Evolutionary conservation across 1,140 invertebrate species (phyloP), one percentile per base, ranked within the genome.

Genomic region (Steinernema khuongi): DNA sequence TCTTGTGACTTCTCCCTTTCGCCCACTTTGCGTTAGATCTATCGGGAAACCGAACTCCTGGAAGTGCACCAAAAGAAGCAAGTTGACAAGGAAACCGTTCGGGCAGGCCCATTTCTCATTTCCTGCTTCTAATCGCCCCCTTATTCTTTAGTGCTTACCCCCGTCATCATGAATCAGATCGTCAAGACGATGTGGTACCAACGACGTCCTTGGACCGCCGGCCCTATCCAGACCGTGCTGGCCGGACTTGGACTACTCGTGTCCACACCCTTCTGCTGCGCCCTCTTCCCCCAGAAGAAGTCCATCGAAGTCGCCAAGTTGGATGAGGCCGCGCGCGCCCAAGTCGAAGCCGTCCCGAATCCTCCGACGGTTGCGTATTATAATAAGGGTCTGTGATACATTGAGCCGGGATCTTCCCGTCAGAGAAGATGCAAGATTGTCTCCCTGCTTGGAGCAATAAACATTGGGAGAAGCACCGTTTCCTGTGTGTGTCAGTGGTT

Each of bases 241-340:
- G 74, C 69, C 26, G 80, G 80, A 0, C 18, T 81, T n/a, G 67
- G 72, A 32, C 67, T 81, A 0, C n/a, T 77, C 17, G 73, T 81
- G 70, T 66, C 80, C n/a, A 81, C 80, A 11, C 83, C 83, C 19
- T 68, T 84, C 1, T 85, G 83, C 67, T 84, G 83, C 73, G 83
- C 83, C 11, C 68, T 84, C 31, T 84, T 84, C 50, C 80, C 83
- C 31, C 83, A 84, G 32, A 70, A 74, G 17, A 67, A 44, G 31
- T 74, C 30, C 31, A 32, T 77, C 60, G 18, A 36, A 17, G 43
- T 29, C 44, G 28, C 71, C 1, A 43, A 14, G 30, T 28, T 77
- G 1, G 75, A 77, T 32, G 17, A 67, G 41, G 18, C 29, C 0
- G 69, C 72, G 0, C 72, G 68, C 66, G 31, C 33, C 29, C 22